Percentiles rank a stretch among this genome's conserved stretches.
phyloP scores from a whole-genome alignment of 2,113 vertebrate genomes.

The Paratilapia polleni region DNA sequence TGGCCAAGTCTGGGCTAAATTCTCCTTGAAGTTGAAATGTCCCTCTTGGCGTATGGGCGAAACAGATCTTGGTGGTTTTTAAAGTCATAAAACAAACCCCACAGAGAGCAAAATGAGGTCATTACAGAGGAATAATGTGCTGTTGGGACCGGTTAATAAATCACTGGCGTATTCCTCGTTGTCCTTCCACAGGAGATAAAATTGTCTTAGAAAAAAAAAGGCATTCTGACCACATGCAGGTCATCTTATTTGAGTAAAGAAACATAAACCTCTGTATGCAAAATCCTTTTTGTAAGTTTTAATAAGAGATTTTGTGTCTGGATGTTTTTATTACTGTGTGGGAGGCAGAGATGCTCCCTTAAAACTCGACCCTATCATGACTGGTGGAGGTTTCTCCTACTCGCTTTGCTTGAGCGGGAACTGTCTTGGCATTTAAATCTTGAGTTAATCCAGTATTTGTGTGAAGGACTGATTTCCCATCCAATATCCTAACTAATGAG shows the following conservation, averaged over 20 bases:
- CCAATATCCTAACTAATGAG: background rate
- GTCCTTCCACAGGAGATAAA: background rate
- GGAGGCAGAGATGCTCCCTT: constrained; percentile 1
- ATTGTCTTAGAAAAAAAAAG: background rate
- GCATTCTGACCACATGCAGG: background rate
- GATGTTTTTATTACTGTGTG: background rate
- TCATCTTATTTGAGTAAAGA: background rate
- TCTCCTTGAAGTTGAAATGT: constrained; percentile 44
- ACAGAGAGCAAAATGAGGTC: constrained; percentile 30
- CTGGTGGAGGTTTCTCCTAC: background rate
- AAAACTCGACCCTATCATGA: background rate
- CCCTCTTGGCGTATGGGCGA: constrained; percentile 35
- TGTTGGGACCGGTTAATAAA: constrained; percentile 9
- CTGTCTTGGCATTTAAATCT: background rate
- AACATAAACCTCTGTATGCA: constrained; percentile 8
- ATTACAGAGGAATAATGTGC: constrained; percentile 41
- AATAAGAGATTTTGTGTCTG: background rate
- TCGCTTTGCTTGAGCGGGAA: background rate
- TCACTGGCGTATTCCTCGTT: constrained; percentile 18
- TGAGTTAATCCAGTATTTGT: background rate
- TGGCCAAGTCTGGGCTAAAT: constrained; percentile 42
- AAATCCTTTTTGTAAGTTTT: background rate
- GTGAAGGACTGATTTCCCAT: background rate
- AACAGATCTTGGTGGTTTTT: constrained; percentile 43
- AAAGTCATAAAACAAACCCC: constrained; percentile 52